phyloP scores from a whole-genome alignment of 2,113 vertebrate species.

The Polypterus senegalus region DNA sequence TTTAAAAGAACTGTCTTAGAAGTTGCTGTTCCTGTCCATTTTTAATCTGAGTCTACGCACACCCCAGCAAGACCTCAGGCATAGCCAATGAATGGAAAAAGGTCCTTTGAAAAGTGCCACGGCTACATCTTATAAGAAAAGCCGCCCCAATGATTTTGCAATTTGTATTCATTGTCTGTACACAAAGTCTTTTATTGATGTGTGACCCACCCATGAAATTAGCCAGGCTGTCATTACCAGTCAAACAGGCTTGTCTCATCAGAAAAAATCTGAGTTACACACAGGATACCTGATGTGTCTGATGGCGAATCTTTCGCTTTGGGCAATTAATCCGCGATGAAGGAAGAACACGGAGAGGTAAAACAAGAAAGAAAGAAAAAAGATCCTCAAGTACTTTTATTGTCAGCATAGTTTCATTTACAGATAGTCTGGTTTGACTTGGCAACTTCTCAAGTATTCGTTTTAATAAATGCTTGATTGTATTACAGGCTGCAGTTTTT shows the following conservation, averaged over 20 bases:
- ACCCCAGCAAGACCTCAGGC: no score
- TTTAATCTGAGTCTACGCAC: no score
- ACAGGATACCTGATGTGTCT: not conserved
- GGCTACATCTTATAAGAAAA: no score
- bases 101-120: no score
- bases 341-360: not conserved
- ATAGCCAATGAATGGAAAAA: no score
- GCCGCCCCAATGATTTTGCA: not conserved
- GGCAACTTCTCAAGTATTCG: not conserved
- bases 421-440: not conserved
- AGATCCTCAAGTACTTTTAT: not conserved
- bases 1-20: no score
- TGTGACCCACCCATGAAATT: not conserved
- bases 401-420: not conserved
- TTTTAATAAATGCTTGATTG: not conserved
- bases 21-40: no score
- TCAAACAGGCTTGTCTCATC: not conserved
- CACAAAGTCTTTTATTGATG: conserved; percentile 1
- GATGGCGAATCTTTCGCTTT: not conserved
- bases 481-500: not conserved
- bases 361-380: not conserved
- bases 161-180: not conserved
- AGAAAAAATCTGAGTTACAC: not conserved
- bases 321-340: not conserved
- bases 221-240: not conserved